Base-by-base conservation (phyloP, 2,888 invertebrate species). In the Sympetrum striolatum region DNA sequence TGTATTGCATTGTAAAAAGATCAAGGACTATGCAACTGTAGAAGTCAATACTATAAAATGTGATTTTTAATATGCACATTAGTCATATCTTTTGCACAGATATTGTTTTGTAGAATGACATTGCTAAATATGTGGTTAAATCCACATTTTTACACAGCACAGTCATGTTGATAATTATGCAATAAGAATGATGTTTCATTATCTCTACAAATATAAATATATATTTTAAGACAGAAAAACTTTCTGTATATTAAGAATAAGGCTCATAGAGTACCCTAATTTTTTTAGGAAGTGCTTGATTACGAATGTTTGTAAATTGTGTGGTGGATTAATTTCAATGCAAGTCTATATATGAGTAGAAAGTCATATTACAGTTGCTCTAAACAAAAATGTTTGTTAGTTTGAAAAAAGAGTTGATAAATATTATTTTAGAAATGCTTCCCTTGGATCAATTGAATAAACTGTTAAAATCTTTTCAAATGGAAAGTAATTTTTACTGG, bases 71-170 rank as follows among this genome's bases (percentile, higher is more conserved):
- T 22, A 64, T 86, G 60, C 86, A 86, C 60, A 86, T 39, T 86
- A 86, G 86, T 60, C 86, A 86, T 86, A 86, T 86, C 86, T 86
- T 86, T 86, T 86, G 86, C 86, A 86, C 86, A 64, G 37, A 86
- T 37, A 64, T 86, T 86, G 60, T 86, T 86, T 86, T 86, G 86
- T 86, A 86, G 86, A n/a, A 60, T 64, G 86, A 60, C 86, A 64
- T 60, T 86, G 86, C 60, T 81, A 60, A 64, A 60, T 73, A 64
- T 37, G 64, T 60, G 64, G 64, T 37, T 37, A 37, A 37, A 60
- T 31, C 58, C 31, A 60, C 37, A 64, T n/a, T 86, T 64, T 22
- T 60, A 37, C 39, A 60, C 37, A 37, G 86, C 86, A 86, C 86
- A 58, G 35, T 58, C 58, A 58, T 37, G 64, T 86, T 64, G 39